A percentile compares a stretch with the other conserved stretches of the same genome.
Evolutionary conservation across 2,797 vertebrate genomes (phyloP).

Genomic region (Trichosurus vulpecula): DNA sequence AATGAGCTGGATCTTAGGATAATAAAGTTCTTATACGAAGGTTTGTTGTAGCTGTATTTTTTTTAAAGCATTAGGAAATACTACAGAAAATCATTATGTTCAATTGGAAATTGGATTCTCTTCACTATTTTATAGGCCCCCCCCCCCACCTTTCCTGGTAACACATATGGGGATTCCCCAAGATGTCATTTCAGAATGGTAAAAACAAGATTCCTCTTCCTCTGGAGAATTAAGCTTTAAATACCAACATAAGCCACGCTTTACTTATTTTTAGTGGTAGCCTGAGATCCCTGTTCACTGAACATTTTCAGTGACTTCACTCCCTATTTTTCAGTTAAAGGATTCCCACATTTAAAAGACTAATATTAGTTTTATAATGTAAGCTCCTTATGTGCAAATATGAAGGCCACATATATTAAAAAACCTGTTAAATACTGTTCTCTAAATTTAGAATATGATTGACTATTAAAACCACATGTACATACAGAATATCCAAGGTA

Average conservation of each 20-base stretch:
- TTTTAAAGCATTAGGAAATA: constrained; percentile 51
- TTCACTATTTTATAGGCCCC: constrained; percentile 36
- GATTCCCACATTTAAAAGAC: not conserved
- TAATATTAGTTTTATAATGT: constrained; percentile 38
- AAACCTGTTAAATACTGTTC: constrained; percentile 17
- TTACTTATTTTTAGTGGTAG: constrained; percentile 48
- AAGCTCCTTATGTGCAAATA: constrained; percentile 26
- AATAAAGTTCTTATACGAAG: constrained; percentile 21
- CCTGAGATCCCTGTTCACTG: constrained; percentile 26
- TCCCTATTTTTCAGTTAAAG: not conserved
- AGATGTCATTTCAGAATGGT: not conserved
- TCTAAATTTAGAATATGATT: constrained; percentile 14
- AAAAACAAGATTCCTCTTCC: constrained; percentile 47
- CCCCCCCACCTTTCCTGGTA: not conserved
- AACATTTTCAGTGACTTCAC: not conserved
- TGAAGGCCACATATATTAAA: not conserved
- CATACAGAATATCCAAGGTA: not conserved
- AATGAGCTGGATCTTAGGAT: constrained; percentile 1
- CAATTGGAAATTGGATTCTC: constrained; percentile 16
- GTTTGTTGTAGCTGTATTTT: not conserved
- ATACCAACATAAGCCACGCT: not conserved
- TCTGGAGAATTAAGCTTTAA: constrained; percentile 42
- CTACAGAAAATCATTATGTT: constrained; percentile 34
- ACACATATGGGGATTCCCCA: not conserved
- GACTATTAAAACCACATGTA: not conserved